Evolutionary conservation across 37 sponge, comb jelly and placozoan genomes (phyloP), one percentile per base, ranked within the genome.

Genomic region (Cliona cf. orientalis): DNA sequence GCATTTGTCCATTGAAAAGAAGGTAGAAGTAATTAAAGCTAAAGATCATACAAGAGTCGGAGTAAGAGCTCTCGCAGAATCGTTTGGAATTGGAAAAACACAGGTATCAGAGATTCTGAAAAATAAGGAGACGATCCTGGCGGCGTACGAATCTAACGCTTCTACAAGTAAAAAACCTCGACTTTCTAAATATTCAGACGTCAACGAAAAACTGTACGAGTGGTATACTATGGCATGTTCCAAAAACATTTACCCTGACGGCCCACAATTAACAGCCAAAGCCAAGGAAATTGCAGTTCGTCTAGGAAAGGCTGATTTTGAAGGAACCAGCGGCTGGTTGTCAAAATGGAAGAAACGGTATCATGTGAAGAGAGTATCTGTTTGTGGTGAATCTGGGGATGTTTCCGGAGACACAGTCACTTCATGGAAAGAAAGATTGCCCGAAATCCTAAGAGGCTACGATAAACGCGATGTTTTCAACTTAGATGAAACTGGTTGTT

Each of bases 291-390:
- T 90, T 72, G 74, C 81, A 63, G 78, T 22, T 12, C 39, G 61
- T 31, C 58, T 90, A 35, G 61, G 62, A 23, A 70, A 64, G 31
- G 26, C 62, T 46, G 86, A 85, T 34, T 90, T 90, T 69, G 80
- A 89, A 71, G 90, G 70, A 5, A 73, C 80, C 7, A 78, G 49
- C 65, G 90, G 90, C 21, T 89, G 90, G 90, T 62, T 88, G 2
- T 68, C 35, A 17, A 76, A 64, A 58, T 88, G 92, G 92, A 87
- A 88, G 68, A 68, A 42, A 41, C 74, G 75, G 26, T 67, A 89
- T 39, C 84, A 92, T 72, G 31, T 88, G 11, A 88, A 73, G 75
- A 42, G 84, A 78, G 17, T 92, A 42, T 75, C 14, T 25, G 77
- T 88, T 35, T 79, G 86, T 85, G 88, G 82, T 56, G 82, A 81